Percentiles rank a stretch among this genome's conserved stretches.
These are phyloP conservation scores for Gambusia holbrooki DNA, from an alignment of 2,113 vertebrate genomes.

Conservation along the genomic window DNA sequence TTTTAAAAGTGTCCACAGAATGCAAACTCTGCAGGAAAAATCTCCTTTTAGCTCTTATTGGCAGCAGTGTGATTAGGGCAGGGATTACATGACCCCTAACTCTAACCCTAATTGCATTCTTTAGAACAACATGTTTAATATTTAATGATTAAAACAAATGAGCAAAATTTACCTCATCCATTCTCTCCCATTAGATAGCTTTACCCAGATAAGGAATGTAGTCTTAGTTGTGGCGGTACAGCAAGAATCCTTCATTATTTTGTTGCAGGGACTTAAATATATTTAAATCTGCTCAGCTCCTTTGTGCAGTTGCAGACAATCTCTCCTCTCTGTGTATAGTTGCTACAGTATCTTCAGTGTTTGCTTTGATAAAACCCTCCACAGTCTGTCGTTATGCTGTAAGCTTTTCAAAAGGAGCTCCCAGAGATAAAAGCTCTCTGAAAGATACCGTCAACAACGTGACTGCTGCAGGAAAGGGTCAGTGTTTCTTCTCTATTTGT, in stretches of 20 bases:
- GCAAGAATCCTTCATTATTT: slow-evolving; percentile 33
- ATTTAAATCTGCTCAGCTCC: slow-evolving; percentile 26
- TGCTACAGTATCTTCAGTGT: slow-evolving; percentile 12
- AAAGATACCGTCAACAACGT: slow-evolving; percentile 6
- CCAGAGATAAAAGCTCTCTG: not conserved
- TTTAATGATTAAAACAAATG: too few relatives aligned
- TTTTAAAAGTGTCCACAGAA: too few relatives aligned
- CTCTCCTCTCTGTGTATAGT: slow-evolving; percentile 2
- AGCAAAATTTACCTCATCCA: too few relatives aligned
- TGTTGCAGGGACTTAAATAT: slow-evolving; percentile 20
- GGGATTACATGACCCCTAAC: too few relatives aligned
- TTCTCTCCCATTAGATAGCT: slow-evolving; percentile 9
- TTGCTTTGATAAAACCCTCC: slow-evolving; percentile 21
- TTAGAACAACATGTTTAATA: too few relatives aligned
- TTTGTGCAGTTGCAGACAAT: slow-evolving; percentile 15
- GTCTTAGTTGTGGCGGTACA: not conserved
- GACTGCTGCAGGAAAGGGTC: not conserved
- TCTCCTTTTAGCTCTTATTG: too few relatives aligned
- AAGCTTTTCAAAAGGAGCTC: not conserved
- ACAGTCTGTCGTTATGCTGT: slow-evolving; percentile 3
- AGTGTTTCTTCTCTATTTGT: not conserved
- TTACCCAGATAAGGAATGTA: not conserved
- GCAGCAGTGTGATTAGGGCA: too few relatives aligned
- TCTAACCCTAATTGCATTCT: not conserved
- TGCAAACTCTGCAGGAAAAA: too few relatives aligned